A percentile compares a stretch with the other conserved stretches of the same genome.
phyloP scores from a whole-genome alignment of 2,113 vertebrate species.

The Zosterops borbonicus region DNA sequence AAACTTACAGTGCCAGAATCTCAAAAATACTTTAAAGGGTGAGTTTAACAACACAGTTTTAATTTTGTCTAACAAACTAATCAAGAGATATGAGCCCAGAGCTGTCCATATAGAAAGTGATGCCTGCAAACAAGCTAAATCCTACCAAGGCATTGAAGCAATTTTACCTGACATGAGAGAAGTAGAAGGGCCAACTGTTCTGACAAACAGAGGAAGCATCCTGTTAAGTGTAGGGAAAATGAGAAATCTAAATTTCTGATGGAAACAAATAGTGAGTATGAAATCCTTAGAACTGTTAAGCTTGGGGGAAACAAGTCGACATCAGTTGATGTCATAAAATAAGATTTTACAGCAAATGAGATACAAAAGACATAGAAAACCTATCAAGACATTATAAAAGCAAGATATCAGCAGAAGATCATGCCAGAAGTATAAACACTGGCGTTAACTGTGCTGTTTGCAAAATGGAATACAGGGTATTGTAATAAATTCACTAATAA shows the following conservation, averaged over 20 bases:
- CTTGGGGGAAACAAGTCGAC: neutral
- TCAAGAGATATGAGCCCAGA: neutral
- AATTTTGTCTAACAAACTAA: neutral
- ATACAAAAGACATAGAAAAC: neutral
- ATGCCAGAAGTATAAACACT: neutral
- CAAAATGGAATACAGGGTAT: neutral
- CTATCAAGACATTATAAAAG: neutral
- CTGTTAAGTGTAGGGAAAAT: neutral
- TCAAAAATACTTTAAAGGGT: neutral
- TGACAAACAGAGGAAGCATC: neutral
- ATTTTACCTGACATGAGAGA: neutral
- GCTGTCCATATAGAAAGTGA: neutral
- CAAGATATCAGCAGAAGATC: neutral
- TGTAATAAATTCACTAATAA: neutral
- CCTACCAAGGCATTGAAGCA: neutral
- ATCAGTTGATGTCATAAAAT: neutral
- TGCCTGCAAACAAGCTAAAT: neutral
- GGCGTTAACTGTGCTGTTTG: neutral
- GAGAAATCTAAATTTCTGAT: neutral
- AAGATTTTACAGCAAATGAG: neutral
- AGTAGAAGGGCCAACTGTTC: neutral
- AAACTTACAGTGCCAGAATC: neutral
- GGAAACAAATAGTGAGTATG: neutral
- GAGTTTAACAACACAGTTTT: neutral
- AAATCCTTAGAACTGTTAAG: neutral